phyloP scores from a whole-genome alignment of 2,888 invertebrate species.

The Trachelus stipa region DNA sequence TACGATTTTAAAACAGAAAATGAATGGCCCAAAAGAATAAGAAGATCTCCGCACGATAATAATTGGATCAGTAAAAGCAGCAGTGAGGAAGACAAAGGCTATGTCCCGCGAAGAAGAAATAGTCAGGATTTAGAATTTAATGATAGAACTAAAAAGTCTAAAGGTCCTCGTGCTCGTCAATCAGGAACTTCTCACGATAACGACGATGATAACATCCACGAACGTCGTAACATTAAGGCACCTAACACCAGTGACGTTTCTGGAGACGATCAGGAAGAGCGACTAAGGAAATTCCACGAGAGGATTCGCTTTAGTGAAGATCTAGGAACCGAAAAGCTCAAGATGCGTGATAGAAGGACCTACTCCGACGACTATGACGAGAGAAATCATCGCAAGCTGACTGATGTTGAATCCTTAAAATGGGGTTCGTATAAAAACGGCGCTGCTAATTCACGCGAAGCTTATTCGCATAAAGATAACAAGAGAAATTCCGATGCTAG shows the following conservation, averaged over 20 bases:
- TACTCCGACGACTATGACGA: slow-evolving; percentile 54
- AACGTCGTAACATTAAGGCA: not conserved
- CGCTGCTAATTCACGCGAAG: not conserved
- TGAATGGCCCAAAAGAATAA: slow-evolving; percentile 49
- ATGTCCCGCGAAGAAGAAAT: slow-evolving; percentile 19
- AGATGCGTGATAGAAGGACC: slow-evolving; percentile 33
- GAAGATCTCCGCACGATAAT: slow-evolving; percentile 18
- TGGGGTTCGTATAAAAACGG: not conserved
- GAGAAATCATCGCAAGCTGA: slow-evolving; percentile 9
- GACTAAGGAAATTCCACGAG: slow-evolving; percentile 41
- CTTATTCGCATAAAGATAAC: slow-evolving; percentile 14
- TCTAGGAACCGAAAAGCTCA: slow-evolving; percentile 15
- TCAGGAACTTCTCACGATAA: not conserved
- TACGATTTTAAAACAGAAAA: slow-evolving; percentile 57
- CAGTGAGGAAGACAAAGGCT: slow-evolving; percentile 42
- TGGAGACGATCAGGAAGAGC: slow-evolving; percentile 34
- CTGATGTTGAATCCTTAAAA: not conserved
- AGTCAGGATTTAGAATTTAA: slow-evolving; percentile 55
- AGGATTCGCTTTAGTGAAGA: slow-evolving; percentile 41
- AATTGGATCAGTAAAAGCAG: slow-evolving; percentile 50
- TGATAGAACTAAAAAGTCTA: slow-evolving; percentile 30
- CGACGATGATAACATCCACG: not conserved
- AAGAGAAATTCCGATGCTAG: slow-evolving; percentile 32
- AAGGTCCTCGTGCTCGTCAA: not conserved
- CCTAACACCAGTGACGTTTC: slow-evolving; percentile 4